Conservation (phyloP, 2,113 vertebrate genomes). For the Clarias batrachus region DNA sequence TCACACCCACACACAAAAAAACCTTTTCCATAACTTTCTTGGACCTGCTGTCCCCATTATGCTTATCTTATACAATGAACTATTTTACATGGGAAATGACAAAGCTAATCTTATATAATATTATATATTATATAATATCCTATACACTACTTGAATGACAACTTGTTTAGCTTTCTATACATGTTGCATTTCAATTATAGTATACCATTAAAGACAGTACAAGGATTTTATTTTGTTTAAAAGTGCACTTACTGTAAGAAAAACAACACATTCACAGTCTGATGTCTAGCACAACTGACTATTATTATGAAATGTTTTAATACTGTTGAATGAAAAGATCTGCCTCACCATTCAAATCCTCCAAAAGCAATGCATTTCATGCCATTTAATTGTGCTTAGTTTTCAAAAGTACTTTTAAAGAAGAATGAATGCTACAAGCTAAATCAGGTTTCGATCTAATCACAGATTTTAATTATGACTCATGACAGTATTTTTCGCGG, state of each 20-base stretch:
- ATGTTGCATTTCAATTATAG: constrained; percentile 24
- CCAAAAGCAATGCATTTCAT: not conserved
- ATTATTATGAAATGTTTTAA: constrained; percentile 22
- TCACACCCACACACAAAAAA: not conserved
- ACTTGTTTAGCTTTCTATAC: constrained; percentile 28
- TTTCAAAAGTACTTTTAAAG: constrained; percentile 5
- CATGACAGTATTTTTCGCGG: constrained; percentile 87
- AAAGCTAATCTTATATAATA: not conserved
- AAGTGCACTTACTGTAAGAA: not conserved
- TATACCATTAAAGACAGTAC: constrained; percentile 15
- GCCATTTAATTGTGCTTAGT: constrained; percentile 7
- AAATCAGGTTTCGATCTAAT: constrained; percentile 3
- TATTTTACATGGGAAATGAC: constrained; percentile 16
- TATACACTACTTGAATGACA: constrained; percentile 60
- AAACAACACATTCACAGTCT: constrained; percentile 15
- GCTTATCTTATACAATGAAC: not conserved
- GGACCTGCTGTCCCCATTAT: not conserved
- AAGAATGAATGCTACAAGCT: not conserved
- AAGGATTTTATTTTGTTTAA: constrained; percentile 22
- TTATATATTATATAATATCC: too few relatives aligned
- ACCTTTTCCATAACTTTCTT: not conserved
- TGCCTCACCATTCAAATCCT: not conserved
- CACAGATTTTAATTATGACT: constrained; percentile 8
- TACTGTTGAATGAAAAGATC: constrained; percentile 21
- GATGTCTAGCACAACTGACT: not conserved